These are phyloP conservation scores for Epirrita christyi DNA, from an alignment of 2,888 invertebrate species.

Conservation along the genomic window DNA sequence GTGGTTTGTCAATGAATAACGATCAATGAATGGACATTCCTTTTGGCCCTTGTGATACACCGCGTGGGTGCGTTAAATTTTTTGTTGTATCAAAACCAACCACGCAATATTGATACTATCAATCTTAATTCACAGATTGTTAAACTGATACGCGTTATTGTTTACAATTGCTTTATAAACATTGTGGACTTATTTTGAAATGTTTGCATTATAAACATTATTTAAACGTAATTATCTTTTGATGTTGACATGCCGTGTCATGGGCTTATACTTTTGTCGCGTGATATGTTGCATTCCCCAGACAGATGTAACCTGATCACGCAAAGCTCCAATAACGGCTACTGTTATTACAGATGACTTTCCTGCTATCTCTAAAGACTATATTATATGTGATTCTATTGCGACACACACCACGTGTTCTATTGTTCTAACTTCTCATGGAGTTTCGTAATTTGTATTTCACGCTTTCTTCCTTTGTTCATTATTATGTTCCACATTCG, in stretches of 20 bases:
- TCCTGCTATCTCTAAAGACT: slow-evolving; percentile 43
- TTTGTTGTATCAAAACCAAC: slow-evolving; percentile 28
- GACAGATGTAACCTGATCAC: slow-evolving; percentile 53
- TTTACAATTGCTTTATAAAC: slow-evolving; percentile 30
- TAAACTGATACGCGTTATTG: slow-evolving; percentile 21
- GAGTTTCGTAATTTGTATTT: slow-evolving; percentile 48
- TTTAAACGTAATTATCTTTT: slow-evolving; percentile 48
- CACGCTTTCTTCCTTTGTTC: slow-evolving; percentile 44
- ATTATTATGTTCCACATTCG: slow-evolving; percentile 34
- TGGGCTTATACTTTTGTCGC: slow-evolving; percentile 43
- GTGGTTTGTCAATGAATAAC: slow-evolving; percentile 57
- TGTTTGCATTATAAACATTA: slow-evolving; percentile 33
- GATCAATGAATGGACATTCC: slow-evolving; percentile 57
- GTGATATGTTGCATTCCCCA: slow-evolving; percentile 48
- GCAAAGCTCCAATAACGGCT: slow-evolving; percentile 61
- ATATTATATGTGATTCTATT: slow-evolving; percentile 57
- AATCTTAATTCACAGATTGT: slow-evolving; percentile 33
- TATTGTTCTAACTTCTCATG: slow-evolving; percentile 58
- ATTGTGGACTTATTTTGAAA: slow-evolving; percentile 32
- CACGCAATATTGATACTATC: slow-evolving; percentile 34
- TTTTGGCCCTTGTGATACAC: slow-evolving; percentile 45
- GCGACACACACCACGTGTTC: slow-evolving; percentile 57
- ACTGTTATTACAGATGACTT: slow-evolving; percentile 64
- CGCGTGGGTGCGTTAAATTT: slow-evolving; percentile 44
- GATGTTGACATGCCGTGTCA: slow-evolving; percentile 55